Percentiles rank a stretch among this genome's conserved stretches.
Conservation (phyloP, 92 coral and sea anemone species). For the Meandrina meandrites region DNA sequence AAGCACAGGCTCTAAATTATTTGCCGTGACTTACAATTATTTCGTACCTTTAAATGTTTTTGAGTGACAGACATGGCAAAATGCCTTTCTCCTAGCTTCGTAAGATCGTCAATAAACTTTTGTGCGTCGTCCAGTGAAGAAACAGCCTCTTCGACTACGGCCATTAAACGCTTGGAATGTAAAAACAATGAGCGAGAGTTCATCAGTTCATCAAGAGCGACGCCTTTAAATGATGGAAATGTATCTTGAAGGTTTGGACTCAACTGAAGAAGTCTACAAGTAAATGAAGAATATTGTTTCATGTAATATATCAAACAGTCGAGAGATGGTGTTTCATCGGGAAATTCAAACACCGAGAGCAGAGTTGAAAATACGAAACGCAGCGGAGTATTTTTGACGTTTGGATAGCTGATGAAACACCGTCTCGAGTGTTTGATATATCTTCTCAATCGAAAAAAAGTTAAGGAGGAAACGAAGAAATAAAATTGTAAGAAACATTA, state of each 20-base stretch:
- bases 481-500: no score
- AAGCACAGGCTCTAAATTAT: no score
- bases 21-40: no score
- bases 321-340: no score
- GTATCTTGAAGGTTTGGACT: constrained; percentile 74
- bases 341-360: no score
- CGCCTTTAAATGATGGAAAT: constrained; percentile 76
- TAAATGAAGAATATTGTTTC: background rate
- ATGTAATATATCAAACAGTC: no score
- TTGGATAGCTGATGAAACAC: no score
- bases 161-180: constrained; percentile 78
- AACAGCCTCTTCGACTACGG: constrained; percentile 58
- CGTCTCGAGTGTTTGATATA: no score
- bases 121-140: constrained; percentile 63
- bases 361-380: no score
- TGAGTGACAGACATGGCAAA: constrained; percentile 54
- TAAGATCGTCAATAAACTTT: constrained; percentile 43
- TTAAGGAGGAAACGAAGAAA: no score
- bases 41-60: constrained; percentile 64
- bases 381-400: no score
- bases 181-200: constrained; percentile 78
- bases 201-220: constrained; percentile 66
- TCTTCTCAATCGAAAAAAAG: no score
- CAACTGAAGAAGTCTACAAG: constrained; percentile 58
- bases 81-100: constrained; percentile 66